A percentile compares a stretch with the other conserved stretches of the same genome.
Evolutionary conservation across 2,113 vertebrate species (phyloP).

Genomic region (Steatornis caripensis): DNA sequence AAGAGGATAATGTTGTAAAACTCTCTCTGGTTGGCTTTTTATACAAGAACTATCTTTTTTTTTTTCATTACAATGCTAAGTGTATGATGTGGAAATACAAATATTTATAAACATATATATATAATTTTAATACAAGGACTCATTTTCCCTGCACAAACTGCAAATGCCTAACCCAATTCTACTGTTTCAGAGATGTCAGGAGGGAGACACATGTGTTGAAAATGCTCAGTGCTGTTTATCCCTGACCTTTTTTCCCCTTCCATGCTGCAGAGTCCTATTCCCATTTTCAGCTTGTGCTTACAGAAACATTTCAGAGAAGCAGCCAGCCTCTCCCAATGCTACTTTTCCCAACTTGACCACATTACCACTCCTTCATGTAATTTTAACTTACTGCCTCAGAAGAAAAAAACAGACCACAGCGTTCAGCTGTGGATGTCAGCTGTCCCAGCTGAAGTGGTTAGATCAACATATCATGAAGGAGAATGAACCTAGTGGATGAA

Average conservation of each 20-base stretch:
- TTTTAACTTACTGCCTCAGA: constrained; percentile 31
- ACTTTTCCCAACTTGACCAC: constrained; percentile 2
- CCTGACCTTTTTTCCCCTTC: neutral
- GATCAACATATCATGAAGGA: constrained; percentile 19
- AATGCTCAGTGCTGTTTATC: neutral
- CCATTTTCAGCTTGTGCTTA: neutral
- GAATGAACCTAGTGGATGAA: neutral
- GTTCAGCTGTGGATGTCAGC: constrained; percentile 36
- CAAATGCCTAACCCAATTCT: neutral
- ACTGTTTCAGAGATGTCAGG: neutral
- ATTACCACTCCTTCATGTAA: constrained; percentile 22
- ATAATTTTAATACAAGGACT: neutral
- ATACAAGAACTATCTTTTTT: neutral
- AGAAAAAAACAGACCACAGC: neutral
- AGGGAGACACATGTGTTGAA: neutral
- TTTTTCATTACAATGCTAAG: neutral
- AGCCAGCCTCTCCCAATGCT: neutral
- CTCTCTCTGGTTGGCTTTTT: neutral
- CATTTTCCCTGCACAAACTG: neutral
- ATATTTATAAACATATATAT: neutral
- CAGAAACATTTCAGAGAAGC: neutral
- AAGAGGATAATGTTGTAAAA: neutral
- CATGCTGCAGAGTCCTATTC: neutral
- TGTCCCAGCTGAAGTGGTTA: constrained; percentile 15
- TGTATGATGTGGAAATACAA: neutral